A percentile compares a stretch with the other conserved stretches of the same genome.
These are phyloP conservation scores for Cinclus cinclus DNA, from an alignment of 2,113 vertebrate species.

Conservation along the genomic window DNA sequence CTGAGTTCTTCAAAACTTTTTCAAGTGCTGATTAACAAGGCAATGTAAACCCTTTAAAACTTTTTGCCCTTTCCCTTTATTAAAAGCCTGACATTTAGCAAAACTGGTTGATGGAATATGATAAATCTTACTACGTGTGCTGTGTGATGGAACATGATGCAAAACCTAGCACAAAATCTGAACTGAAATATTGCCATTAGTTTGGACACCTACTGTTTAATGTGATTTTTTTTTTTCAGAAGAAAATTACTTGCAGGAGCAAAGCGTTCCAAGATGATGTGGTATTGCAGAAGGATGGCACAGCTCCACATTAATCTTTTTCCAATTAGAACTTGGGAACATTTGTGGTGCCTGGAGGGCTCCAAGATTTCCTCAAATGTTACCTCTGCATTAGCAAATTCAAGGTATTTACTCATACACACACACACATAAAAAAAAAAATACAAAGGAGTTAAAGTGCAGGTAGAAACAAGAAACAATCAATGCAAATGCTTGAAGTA, in stretches of 20 bases:
- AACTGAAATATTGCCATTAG: slow-evolving; percentile 64
- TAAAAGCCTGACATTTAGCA: slow-evolving; percentile 80
- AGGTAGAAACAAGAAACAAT: not conserved
- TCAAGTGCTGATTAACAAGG: slow-evolving; percentile 66
- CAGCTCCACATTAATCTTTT: slow-evolving; percentile 72
- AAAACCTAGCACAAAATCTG: slow-evolving; percentile 68
- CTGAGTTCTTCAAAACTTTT: slow-evolving; percentile 60
- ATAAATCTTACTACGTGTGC: slow-evolving; percentile 66
- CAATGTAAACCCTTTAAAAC: slow-evolving; percentile 70
- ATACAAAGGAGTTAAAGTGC: not conserved
- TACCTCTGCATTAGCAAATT: not conserved
- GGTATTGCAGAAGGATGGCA: slow-evolving; percentile 50
- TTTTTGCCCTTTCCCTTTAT: slow-evolving; percentile 80
- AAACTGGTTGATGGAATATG: slow-evolving; percentile 71
- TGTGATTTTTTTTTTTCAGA: slow-evolving; percentile 23
- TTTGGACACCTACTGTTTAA: slow-evolving; percentile 65
- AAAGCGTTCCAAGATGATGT: slow-evolving; percentile 51
- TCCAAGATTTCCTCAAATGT: slow-evolving; percentile 16
- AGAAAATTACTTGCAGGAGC: slow-evolving; percentile 64
- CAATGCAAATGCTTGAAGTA: not conserved
- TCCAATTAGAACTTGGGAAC: slow-evolving; percentile 67
- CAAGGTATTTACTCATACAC: not conserved
- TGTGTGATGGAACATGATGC: slow-evolving; percentile 69
- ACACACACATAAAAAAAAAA: not conserved
- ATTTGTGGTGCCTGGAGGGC: not conserved